Percentiles rank a stretch among this genome's conserved stretches.
These are phyloP conservation scores for Polyploca ridens DNA, from an alignment of 2,888 invertebrate genomes.

Conservation along the genomic window DNA sequence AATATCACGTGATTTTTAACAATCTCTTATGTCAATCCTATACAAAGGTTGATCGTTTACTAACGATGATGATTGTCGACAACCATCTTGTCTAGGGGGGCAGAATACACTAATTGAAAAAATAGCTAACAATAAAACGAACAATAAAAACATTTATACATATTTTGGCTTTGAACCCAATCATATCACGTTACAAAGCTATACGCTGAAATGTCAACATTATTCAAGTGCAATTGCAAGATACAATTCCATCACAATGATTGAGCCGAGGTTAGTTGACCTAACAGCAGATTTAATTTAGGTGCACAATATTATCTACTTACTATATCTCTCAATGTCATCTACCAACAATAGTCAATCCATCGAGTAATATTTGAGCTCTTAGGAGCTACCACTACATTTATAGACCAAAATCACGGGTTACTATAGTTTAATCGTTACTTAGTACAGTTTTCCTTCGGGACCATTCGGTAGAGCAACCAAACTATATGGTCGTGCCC, in stretches of 20 bases:
- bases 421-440: no score
- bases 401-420: no score
- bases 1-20: no score
- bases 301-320: neutral
- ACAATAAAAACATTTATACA: neutral
- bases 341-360: neutral
- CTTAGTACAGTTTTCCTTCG: no score
- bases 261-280: neutral
- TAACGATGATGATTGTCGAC: no score
- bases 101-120: no score
- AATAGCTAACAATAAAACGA: no score
- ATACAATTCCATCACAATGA: neutral
- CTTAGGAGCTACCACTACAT: neutral
- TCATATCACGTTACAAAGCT: neutral
- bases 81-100: no score
- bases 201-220: constrained; percentile 2
- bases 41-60: no score
- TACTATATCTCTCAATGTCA: neutral
- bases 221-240: neutral
- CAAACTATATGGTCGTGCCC: neutral
- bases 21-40: no score
- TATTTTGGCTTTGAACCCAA: neutral
- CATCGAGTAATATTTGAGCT: neutral
- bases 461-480: neutral
- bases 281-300: constrained; percentile 1